Percentiles rank a stretch among this genome's conserved stretches.
These are phyloP conservation scores for Drosophila algonquin DNA, from an alignment of 2,888 invertebrate genomes.

Conservation along the genomic window DNA sequence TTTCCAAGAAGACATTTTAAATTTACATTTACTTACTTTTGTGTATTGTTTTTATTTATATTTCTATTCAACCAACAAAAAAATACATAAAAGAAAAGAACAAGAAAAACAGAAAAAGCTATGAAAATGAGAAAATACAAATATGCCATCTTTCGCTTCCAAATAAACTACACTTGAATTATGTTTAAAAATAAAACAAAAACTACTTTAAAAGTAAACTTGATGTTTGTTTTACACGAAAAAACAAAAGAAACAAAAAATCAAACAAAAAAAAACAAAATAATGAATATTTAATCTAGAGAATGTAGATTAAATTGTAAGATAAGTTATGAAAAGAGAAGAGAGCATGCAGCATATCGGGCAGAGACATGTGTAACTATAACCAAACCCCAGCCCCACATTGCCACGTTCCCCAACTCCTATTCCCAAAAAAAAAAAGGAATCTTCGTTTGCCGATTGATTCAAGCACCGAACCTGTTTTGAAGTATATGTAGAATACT, in stretches of 20 bases:
- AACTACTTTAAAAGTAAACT: constrained; percentile 66
- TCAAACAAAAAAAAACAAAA: constrained; percentile 39
- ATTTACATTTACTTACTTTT: constrained; percentile 45
- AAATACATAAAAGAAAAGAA: constrained; percentile 29
- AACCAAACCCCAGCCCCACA: not conserved
- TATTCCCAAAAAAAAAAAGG: constrained; percentile 5
- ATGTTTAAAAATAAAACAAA: constrained; percentile 58
- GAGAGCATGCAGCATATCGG: constrained; percentile 38
- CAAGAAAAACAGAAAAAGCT: constrained; percentile 25
- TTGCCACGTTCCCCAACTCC: constrained; percentile 1
- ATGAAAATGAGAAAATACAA: constrained; percentile 44
- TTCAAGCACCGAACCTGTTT: not conserved
- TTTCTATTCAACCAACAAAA: constrained; percentile 36
- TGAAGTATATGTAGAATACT: not conserved
- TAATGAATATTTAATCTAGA: constrained; percentile 12
- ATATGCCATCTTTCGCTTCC: constrained; percentile 74
- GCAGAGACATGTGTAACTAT: constrained; percentile 27
- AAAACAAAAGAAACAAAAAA: constrained; percentile 35
- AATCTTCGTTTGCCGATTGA: constrained; percentile 15
- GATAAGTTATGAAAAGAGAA: constrained; percentile 1
- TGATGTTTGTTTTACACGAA: constrained; percentile 62
- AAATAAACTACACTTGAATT: constrained; percentile 71
- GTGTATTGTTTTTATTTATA: constrained; percentile 32
- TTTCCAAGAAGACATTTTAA: constrained; percentile 69
- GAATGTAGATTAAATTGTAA: constrained; percentile 21